These are phyloP conservation scores for Odontothrips loti DNA, from an alignment of 2,888 invertebrate genomes.

Conservation along the genomic window DNA sequence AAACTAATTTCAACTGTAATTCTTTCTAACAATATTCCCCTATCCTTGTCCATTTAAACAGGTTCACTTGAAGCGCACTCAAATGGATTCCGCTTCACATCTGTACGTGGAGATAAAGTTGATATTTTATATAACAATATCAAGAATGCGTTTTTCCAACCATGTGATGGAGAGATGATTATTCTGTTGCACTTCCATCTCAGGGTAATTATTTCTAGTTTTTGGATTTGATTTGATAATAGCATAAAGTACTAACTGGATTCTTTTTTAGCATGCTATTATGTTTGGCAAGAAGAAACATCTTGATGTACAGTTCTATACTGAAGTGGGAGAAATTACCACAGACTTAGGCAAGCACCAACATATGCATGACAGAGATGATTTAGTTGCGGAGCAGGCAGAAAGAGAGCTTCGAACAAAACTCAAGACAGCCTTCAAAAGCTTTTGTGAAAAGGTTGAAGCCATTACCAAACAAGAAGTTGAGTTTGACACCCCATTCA, in stretches of 20 bases:
- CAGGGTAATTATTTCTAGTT: conserved; percentile 54
- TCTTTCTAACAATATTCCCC: conserved; percentile 17
- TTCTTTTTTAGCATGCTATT: conserved; percentile 73
- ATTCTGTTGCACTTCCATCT: conserved; percentile 97
- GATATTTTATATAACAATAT: conserved; percentile 99
- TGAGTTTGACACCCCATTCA: conserved; percentile 98
- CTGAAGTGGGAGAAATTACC: conserved; percentile 99
- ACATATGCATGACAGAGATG: conserved; percentile 99
- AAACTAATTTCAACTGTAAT: background rate
- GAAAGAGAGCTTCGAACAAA: conserved; percentile 95
- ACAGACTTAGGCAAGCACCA: conserved; percentile 99
- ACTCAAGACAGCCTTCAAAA: conserved; percentile 95
- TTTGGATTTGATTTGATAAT: background rate
- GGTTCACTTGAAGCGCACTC: conserved; percentile 88
- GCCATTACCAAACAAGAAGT: conserved; percentile 93
- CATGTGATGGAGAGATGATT: conserved; percentile 99
- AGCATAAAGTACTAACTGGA: background rate
- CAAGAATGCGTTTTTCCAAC: conserved; percentile 98
- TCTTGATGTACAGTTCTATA: conserved; percentile 98
- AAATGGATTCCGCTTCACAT: conserved; percentile 95
- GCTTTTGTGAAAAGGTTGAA: conserved; percentile 96
- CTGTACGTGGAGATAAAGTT: conserved; percentile 98
- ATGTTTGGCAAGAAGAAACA: conserved; percentile 99
- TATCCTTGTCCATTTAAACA: conserved; percentile 35
- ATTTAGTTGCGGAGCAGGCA: conserved; percentile 96